Evolutionary conservation across 2,113 vertebrate species (phyloP).

Genomic region (Morone chrysops): DNA sequence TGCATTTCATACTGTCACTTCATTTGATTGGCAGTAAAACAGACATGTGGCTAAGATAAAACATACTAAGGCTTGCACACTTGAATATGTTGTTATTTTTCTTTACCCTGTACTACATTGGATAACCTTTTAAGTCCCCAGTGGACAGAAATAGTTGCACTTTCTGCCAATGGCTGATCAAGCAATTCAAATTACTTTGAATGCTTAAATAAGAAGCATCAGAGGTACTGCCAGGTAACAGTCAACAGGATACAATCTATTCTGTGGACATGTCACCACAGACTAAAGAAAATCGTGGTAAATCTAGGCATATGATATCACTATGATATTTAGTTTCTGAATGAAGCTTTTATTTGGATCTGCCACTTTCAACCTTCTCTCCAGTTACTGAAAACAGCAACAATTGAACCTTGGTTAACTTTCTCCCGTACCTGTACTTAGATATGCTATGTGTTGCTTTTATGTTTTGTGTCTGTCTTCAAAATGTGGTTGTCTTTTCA

Average conservation of each 20-base stretch:
- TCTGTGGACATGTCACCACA: background rate
- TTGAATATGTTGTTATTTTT: background rate
- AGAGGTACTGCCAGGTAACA: background rate
- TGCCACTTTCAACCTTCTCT: too few species aligned
- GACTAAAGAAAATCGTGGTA: background rate
- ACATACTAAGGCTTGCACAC: background rate
- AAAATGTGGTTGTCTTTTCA: too few species aligned
- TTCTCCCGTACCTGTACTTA: too few species aligned
- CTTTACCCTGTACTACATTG: background rate
- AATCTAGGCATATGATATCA: too few species aligned
- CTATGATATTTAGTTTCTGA: background rate
- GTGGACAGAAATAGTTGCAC: background rate
- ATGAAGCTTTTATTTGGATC: background rate
- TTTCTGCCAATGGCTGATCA: background rate
- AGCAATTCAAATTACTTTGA: background rate
- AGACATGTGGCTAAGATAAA: background rate
- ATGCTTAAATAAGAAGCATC: background rate
- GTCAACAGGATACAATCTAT: too few species aligned
- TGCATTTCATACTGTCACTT: background rate
- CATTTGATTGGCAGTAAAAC: background rate
- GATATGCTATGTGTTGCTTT: too few species aligned
- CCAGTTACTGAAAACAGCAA: too few species aligned
- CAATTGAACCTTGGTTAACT: too few species aligned
- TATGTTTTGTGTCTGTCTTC: too few species aligned
- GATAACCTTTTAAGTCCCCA: background rate